These are phyloP conservation scores for Autographa pulchrina DNA, from an alignment of 2,888 invertebrate species.

Conservation along the genomic window DNA sequence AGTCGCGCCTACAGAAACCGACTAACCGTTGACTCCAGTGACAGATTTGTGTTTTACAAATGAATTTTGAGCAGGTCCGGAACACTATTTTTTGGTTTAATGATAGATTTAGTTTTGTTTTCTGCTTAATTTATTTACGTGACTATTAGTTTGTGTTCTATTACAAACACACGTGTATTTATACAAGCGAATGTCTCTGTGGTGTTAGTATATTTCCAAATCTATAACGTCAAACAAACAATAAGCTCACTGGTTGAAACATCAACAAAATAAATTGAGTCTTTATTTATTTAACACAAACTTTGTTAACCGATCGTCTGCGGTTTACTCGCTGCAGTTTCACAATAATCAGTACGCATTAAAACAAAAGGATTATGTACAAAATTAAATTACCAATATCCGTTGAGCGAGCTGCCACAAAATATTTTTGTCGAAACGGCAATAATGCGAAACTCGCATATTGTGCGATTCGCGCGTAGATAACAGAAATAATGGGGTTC, in stretches of 20 bases:
- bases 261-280: slow-evolving; percentile 43
- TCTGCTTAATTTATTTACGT: slow-evolving; percentile 59
- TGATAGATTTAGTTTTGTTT: slow-evolving; percentile 71
- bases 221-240: slow-evolving; percentile 12
- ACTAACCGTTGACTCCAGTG: slow-evolving; percentile 76
- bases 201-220: slow-evolving; percentile 10
- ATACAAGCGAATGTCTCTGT: slow-evolving; percentile 17
- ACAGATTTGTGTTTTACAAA: slow-evolving; percentile 87
- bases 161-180: slow-evolving; percentile 44
- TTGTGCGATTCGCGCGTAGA: slow-evolving; percentile 86
- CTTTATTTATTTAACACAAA: slow-evolving; percentile 51
- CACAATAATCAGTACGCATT: slow-evolving; percentile 63
- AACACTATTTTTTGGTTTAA: slow-evolving; percentile 71
- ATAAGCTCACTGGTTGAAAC: slow-evolving; percentile 15
- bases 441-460: slow-evolving; percentile 87
- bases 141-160: slow-evolving; percentile 40
- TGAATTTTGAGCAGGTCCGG: slow-evolving; percentile 73
- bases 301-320: slow-evolving; percentile 54
- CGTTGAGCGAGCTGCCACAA: slow-evolving; percentile 71
- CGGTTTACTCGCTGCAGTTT: slow-evolving; percentile 56
- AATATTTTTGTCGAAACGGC: slow-evolving; percentile 85
- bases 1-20: slow-evolving; percentile 71
- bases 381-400: slow-evolving; percentile 77
- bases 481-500: slow-evolving; percentile 89
- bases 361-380: slow-evolving; percentile 69